Percentiles rank a stretch among this genome's conserved stretches.
Conservation (phyloP, 2,888 invertebrate genomes). For the Cataglyphis albicans region DNA sequence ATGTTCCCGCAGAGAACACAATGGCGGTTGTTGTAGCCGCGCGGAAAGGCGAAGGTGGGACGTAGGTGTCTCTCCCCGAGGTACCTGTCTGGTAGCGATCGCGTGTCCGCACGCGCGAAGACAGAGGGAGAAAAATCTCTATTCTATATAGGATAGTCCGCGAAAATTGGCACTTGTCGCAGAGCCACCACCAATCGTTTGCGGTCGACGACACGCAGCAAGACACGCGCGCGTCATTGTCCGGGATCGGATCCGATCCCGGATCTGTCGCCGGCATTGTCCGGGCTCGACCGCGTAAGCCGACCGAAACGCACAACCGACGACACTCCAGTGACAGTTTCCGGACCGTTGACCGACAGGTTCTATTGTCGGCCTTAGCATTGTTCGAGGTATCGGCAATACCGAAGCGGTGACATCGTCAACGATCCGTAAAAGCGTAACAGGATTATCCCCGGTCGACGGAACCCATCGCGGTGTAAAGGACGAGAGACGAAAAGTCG, state of each 20-base stretch:
- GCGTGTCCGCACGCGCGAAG: constrained; percentile 44
- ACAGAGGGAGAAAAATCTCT: constrained; percentile 49
- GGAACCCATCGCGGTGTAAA: background rate
- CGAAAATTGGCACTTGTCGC: constrained; percentile 78
- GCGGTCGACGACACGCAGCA: constrained; percentile 64
- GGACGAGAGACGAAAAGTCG: constrained; percentile 33
- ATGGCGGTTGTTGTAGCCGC: constrained; percentile 30
- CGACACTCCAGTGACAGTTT: constrained; percentile 80
- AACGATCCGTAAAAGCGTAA: constrained; percentile 78
- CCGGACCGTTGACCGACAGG: constrained; percentile 65
- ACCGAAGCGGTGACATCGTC: constrained; percentile 77
- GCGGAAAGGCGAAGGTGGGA: constrained; percentile 25
- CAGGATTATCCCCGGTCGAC: constrained; percentile 76
- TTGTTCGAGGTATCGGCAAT: constrained; percentile 46
- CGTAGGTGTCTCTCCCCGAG: constrained; percentile 33
- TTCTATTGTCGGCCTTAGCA: constrained; percentile 56
- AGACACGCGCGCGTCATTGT: constrained; percentile 68
- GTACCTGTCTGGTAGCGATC: constrained; percentile 20
- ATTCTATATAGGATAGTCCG: constrained; percentile 20
- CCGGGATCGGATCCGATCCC: constrained; percentile 36
- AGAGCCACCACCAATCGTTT: constrained; percentile 68
- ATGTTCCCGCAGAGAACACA: constrained; percentile 22
- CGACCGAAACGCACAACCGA: constrained; percentile 64
- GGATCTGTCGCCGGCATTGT: constrained; percentile 50
- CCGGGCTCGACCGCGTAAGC: constrained; percentile 52